Base-by-base conservation (phyloP, 1,140 invertebrate genomes). In the Brachionus paranguensis region DNA sequence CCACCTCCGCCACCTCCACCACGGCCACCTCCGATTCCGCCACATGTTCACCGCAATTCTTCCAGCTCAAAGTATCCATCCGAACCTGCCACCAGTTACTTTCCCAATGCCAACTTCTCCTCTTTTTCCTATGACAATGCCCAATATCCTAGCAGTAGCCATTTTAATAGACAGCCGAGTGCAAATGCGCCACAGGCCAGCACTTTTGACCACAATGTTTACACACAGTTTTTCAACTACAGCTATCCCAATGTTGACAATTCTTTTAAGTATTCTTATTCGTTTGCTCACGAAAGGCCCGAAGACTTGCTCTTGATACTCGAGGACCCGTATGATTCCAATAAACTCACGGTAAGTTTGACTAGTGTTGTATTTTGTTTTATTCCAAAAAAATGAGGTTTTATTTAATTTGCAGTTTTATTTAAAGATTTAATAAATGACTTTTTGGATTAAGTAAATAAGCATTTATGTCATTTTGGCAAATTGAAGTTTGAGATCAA, bases 291-390 rank as follows among this genome's bases (percentile, higher is more conserved):
- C 1, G 72, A 76, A 0, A 68, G 53, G 29, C 78, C 78, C 14
- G 78, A 81, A 47, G 78, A 81, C 53, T 45, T 81, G 7, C 33
- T 81, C 2, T 68, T 81, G 41, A 81, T 81, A 45, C 27, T 81
- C 4, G 78, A 81, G n/a, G 78, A 81, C 29, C 78, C 78, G 0
- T 81, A 81, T 24, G 78, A 81, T 45, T 68, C 78, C 4, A 81
- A 24, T 68, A 81, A 81, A 68, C 60, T 81, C 5, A 81, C 78
- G 7, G 78, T 79, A 41, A 79, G 43, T 79, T 17, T 20, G 7
- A 8, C 8, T 1, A 24, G 41, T 1, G 1, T 72, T 72, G 14
- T 20, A 37, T 20, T 47, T 27, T 33, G 5, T 4, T 33, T 33
- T 33, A 33, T 33, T 33, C 3, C 29, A 33, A 33, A 33, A 24